phyloP scores from a whole-genome alignment of 2,797 vertebrate genomes.

The Spinibarbus caldwelli region DNA sequence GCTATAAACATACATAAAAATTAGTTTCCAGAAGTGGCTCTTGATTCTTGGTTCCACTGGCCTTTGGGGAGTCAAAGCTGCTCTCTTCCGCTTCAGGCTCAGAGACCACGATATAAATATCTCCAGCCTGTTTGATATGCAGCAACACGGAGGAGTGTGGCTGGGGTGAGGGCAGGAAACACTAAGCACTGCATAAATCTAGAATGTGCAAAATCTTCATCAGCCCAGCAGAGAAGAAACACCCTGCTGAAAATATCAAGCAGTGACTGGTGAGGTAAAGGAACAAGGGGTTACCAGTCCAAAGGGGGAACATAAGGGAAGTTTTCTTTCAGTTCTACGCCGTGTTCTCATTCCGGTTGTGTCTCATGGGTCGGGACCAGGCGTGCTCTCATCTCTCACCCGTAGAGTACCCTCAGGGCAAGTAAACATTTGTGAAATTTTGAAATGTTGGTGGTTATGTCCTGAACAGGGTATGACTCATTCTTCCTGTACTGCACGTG shows the following conservation, averaged over 20 bases:
- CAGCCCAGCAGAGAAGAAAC: conserved; percentile 31
- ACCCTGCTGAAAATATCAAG: conserved; percentile 41
- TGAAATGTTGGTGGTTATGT: conserved; percentile 28
- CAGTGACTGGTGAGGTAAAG: background rate
- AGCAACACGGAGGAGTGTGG: conserved; percentile 60
- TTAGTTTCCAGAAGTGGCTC: background rate
- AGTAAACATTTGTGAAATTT: conserved; percentile 42
- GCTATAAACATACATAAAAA: background rate
- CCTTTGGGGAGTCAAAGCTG: conserved; percentile 40
- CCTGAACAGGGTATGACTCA: conserved; percentile 26
- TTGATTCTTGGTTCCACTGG: conserved; percentile 57
- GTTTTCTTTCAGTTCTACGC: conserved; percentile 26
- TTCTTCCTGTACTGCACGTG: conserved; percentile 16
- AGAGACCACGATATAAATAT: conserved; percentile 60
- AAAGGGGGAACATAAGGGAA: conserved; percentile 6
- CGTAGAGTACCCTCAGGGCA: conserved; percentile 81
- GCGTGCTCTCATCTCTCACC: conserved; percentile 64
- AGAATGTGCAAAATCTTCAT: conserved; percentile 52
- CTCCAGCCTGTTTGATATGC: conserved; percentile 60
- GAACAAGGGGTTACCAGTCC: conserved; percentile 15
- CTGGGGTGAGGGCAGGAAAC: conserved; percentile 55
- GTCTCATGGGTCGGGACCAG: conserved; percentile 16
- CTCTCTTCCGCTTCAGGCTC: conserved; percentile 35
- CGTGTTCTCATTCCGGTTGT: conserved; percentile 8
- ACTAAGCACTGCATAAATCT: conserved; percentile 55